phyloP scores from a whole-genome alignment of 2,888 invertebrate species.

The Acrocyrtus sp. region DNA sequence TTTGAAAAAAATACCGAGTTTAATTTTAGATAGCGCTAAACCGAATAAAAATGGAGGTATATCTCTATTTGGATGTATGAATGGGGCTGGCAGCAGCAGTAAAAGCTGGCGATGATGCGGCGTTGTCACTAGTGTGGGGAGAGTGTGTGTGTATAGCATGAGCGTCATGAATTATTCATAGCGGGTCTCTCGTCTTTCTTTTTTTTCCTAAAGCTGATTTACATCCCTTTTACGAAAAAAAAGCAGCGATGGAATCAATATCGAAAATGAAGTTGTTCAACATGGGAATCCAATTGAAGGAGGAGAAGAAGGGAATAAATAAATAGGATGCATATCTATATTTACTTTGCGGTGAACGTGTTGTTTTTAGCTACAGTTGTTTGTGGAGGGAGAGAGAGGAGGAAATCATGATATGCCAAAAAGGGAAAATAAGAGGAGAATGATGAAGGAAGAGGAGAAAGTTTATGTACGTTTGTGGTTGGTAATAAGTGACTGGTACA shows the following conservation, averaged over 20 bases:
- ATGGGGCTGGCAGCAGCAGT: too few relatives aligned
- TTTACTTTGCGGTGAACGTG: conserved; percentile 9
- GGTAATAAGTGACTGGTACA: too few relatives aligned
- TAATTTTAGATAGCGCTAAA: too few relatives aligned
- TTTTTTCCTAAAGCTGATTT: conserved; percentile 63
- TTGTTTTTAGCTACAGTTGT: background rate
- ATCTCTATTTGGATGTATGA: too few relatives aligned
- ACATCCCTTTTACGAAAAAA: conserved; percentile 57
- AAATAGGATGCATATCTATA: conserved; percentile 41
- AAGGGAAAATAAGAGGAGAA: background rate
- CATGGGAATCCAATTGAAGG: conserved; percentile 63
- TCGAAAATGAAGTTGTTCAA: conserved; percentile 63
- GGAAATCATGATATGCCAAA: conserved; percentile 19
- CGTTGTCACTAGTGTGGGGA: background rate
- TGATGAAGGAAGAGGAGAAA: background rate
- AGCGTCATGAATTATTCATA: conserved; percentile 64
- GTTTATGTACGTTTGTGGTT: too few relatives aligned
- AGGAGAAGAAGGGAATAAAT: conserved; percentile 39
- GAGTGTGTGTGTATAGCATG: conserved; percentile 37
- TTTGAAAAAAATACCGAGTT: too few relatives aligned
- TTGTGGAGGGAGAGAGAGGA: conserved; percentile 4
- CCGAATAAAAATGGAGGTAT: too few relatives aligned
- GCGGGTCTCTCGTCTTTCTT: conserved; percentile 50
- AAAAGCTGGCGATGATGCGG: too few relatives aligned
- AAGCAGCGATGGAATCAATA: conserved; percentile 57